Conservation (phyloP, 1,140 invertebrate species). For the Idris sp. region DNA sequence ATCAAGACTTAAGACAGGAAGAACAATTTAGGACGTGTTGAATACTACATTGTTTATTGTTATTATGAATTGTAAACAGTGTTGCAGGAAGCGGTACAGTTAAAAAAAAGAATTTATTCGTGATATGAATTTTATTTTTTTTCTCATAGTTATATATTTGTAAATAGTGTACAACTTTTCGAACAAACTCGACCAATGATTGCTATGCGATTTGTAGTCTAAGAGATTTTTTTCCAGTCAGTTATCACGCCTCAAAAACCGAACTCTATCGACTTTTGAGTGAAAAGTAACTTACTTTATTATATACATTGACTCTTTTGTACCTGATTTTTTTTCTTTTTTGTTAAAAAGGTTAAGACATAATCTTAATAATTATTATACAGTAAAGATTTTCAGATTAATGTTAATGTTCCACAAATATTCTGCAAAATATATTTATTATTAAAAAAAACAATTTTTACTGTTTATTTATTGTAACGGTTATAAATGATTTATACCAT, state of each 20-base stretch:
- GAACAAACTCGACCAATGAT: background rate
- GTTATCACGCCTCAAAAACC: conserved; percentile 45
- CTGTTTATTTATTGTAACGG: no score
- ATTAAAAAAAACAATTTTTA: no score
- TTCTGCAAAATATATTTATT: conserved; percentile 10
- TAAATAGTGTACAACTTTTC: conserved; percentile 18
- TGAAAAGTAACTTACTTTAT: conserved; percentile 41
- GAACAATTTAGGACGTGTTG: conserved; percentile 35
- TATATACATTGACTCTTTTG: conserved; percentile 51
- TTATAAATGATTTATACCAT: background rate
- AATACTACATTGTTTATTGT: conserved; percentile 17
- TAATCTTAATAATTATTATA: background rate
- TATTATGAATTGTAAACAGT: background rate
- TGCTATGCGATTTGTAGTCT: conserved; percentile 29
- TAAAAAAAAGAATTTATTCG: conserved; percentile 7
- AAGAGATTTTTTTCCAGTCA: conserved; percentile 25
- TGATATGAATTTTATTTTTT: no score
- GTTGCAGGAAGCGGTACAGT: background rate
- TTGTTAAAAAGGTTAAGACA: conserved; percentile 1
- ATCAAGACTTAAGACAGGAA: conserved; percentile 32
- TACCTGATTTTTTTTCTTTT: conserved; percentile 32
- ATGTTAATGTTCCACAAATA: background rate
- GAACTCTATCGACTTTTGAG: conserved; percentile 39
- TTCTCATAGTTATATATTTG: no score
- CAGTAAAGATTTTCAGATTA: background rate